Conservation (phyloP, 1,140 invertebrate genomes). For the Dufourea novaeangliae region DNA sequence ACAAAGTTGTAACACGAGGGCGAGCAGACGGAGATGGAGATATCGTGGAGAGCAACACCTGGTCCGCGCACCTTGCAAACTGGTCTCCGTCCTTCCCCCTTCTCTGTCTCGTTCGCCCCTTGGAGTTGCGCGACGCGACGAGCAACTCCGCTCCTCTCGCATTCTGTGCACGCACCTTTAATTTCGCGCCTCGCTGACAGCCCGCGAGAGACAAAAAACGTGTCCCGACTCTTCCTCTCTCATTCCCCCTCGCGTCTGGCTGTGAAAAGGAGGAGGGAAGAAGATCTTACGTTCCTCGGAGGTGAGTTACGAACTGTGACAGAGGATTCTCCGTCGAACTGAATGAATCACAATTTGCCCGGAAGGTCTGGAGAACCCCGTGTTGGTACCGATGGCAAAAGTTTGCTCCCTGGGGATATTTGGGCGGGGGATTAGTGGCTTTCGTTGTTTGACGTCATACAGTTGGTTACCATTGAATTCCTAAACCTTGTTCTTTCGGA, state of each 20-base stretch:
- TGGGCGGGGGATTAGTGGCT: no score
- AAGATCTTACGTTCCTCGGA: not conserved
- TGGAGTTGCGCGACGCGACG: conserved; percentile 11
- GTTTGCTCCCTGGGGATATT: no score
- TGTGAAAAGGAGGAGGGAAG: not conserved
- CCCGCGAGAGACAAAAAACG: conserved; percentile 42
- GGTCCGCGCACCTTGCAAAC: conserved; percentile 76
- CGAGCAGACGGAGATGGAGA: conserved; percentile 46
- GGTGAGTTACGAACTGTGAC: not conserved
- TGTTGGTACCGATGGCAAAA: no score
- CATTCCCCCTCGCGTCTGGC: not conserved
- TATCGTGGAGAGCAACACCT: conserved; percentile 70
- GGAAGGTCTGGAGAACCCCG: no score
- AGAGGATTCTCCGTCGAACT: not conserved
- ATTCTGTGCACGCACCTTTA: conserved; percentile 54
- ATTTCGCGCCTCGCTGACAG: conserved; percentile 52
- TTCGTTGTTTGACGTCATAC: no score
- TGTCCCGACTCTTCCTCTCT: not conserved
- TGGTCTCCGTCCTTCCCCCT: conserved; percentile 63
- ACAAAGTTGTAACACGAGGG: conserved; percentile 56
- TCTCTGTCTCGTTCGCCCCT: not conserved
- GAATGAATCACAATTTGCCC: no score
- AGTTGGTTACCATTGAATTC: no score
- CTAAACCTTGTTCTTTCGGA: no score
- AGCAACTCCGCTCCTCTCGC: conserved; percentile 20